Conservation (phyloP, 2,797 vertebrate species). For the Ispidina picta region DNA sequence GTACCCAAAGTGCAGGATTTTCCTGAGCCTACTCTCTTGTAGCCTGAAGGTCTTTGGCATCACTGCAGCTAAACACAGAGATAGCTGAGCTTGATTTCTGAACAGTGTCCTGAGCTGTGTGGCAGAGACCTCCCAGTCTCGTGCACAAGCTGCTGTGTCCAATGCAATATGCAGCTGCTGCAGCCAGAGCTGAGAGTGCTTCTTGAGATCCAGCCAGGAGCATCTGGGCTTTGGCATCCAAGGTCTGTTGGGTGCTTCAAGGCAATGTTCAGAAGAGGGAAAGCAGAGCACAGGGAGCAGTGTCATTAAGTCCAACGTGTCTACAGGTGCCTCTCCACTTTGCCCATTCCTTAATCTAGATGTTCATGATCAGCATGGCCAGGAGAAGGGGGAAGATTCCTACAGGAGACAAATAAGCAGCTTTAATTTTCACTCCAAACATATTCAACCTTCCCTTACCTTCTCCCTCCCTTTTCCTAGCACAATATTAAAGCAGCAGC, state of each 20-base stretch:
- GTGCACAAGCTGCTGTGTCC: rapidly evolving
- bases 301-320: rapidly evolving
- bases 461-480: background rate
- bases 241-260: background rate
- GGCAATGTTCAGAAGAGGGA: background rate
- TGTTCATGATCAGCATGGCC: background rate
- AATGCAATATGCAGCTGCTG: rapidly evolving
- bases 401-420: background rate
- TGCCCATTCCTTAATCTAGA: background rate
- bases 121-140: background rate
- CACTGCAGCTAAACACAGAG: rapidly evolving
- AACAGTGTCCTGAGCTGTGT: background rate
- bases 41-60: background rate
- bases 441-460: background rate
- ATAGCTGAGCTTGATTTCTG: rapidly evolving
- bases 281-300: background rate
- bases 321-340: background rate
- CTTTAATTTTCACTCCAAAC: background rate
- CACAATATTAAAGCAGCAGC: background rate
- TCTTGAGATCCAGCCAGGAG: background rate
- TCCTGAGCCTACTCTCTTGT: background rate
- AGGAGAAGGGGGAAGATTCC: slow-evolving; percentile 43
- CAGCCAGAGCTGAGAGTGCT: rapidly evolving
- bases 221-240: background rate
- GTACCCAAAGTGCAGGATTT: rapidly evolving